A percentile compares a stretch with the other conserved stretches of the same genome.
phyloP scores from a whole-genome alignment of 2,888 invertebrate genomes.

The Eilema depressum region DNA sequence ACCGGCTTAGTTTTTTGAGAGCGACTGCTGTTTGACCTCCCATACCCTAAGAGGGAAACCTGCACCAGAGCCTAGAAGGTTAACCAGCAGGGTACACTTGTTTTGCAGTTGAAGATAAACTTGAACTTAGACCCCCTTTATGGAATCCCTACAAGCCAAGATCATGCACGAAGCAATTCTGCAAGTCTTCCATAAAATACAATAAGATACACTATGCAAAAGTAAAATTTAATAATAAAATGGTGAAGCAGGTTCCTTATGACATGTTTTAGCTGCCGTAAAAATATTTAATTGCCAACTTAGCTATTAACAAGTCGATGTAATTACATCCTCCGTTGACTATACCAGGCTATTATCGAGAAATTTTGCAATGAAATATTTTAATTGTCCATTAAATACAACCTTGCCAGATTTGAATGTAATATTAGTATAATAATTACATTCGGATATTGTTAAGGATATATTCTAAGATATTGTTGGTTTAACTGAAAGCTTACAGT shows the following conservation, averaged over 20 bases:
- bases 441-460: slow-evolving; percentile 21
- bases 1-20: too few relatives aligned
- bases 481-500: not conserved
- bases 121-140: too few relatives aligned
- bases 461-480: not conserved
- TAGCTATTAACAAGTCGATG: slow-evolving; percentile 3
- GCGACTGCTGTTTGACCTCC: too few relatives aligned
- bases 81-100: too few relatives aligned
- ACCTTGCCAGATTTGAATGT: slow-evolving; percentile 14
- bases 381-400: slow-evolving; percentile 15
- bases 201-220: not conserved
- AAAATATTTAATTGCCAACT: slow-evolving; percentile 16
- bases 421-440: slow-evolving; percentile 29
- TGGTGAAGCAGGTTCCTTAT: not conserved
- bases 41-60: too few relatives aligned
- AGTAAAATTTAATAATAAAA: not conserved
- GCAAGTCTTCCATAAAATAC: not conserved
- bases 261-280: slow-evolving; percentile 5
- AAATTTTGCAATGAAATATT: slow-evolving; percentile 14
- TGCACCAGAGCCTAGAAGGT: too few relatives aligned
- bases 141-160: too few relatives aligned
- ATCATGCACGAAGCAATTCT: not conserved
- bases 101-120: too few relatives aligned
- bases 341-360: slow-evolving; percentile 5
- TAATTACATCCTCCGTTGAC: slow-evolving; percentile 18